Percentiles rank a stretch among this genome's conserved stretches.
Conservation (phyloP, 2,113 vertebrate genomes). For the Apistogramma diplotaenia region DNA sequence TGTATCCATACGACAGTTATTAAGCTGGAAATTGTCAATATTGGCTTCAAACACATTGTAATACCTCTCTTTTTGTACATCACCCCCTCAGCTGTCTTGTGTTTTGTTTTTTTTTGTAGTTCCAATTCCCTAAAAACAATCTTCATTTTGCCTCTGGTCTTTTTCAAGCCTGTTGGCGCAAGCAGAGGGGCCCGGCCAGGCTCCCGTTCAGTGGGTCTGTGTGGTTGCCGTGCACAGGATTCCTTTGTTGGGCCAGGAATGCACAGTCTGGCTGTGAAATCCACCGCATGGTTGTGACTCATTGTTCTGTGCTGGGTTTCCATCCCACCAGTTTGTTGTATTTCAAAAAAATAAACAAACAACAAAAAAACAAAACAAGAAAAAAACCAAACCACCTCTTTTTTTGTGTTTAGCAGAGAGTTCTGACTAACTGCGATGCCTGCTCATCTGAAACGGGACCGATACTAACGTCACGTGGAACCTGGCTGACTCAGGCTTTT, state of each 20-base stretch:
- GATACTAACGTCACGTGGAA: conserved; percentile 7
- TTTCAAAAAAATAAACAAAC: neutral
- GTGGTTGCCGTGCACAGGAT: conserved; percentile 62
- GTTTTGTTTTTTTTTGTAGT: neutral
- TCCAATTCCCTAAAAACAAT: neutral
- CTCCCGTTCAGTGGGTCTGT: conserved; percentile 26
- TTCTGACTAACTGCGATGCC: neutral
- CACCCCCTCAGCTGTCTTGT: neutral
- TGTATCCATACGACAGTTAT: neutral
- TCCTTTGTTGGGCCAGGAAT: conserved; percentile 72
- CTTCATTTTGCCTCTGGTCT: neutral
- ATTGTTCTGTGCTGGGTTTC: conserved; percentile 61
- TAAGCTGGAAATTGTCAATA: neutral
- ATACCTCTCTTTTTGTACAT: neutral
- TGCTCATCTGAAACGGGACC: neutral
- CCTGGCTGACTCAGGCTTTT: conserved; percentile 48
- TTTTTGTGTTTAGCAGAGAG: neutral
- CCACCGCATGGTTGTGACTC: conserved; percentile 63
- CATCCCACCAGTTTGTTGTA: conserved; percentile 64
- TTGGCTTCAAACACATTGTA: neutral
- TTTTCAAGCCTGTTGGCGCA: conserved; percentile 8
- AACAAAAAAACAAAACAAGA: neutral
- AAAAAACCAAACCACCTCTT: neutral
- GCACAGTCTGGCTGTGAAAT: conserved; percentile 70
- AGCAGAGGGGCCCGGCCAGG: neutral